Evolutionary conservation across 2,113 vertebrate genomes (phyloP), one percentile per base, ranked within the genome.

Genomic region (Apodemus sylvaticus): DNA sequence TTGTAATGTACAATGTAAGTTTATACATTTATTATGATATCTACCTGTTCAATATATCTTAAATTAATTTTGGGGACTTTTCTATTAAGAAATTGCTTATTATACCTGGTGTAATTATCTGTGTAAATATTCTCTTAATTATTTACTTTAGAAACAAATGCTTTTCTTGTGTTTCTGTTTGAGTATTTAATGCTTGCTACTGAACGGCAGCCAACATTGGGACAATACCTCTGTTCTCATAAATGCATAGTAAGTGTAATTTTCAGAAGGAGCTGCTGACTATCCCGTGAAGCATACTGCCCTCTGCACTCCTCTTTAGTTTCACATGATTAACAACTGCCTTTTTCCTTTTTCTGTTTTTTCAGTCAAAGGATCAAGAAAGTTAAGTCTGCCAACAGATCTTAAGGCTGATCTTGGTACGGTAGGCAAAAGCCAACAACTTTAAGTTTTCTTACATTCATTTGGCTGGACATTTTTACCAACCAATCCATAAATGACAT

Each of bases 331-430:
- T 99, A 99, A 99, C 99, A 99, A 98, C 98, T 99, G 97, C 98
- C 99, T 99, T 99, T 99, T 99, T 99, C 99, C 99, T 99, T 99
- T 99, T 99, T 99, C 99, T 99, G 99, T 99, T 99, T 99, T 99
- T 99, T 99, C 99, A 99, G 99, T 99, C 98, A 99, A 99, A 99
- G 99, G 99, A 99, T 99, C 99, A 99, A 99, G 99, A 99, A 99
- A 99, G 99, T 99, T 99, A 99, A 99, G 99, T 99, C 99, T 99
- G 99, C 99, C 99, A 98, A 99, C 99, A 99, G 99, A 99, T 99
- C 99, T 99, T 99, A 99, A 99, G 99, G 99, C 99, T 99, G 99
- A 99, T 99, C 99, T 99, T 99, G 99, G 99, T 99, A 99, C 99
- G 99, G 99, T 99, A 99, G 99, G 99, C 99, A 93, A 99, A 99